Evolutionary conservation across 2,797 vertebrate species (phyloP), one percentile per base, ranked within the genome.

Genomic region (Passerculus sandwichensis): DNA sequence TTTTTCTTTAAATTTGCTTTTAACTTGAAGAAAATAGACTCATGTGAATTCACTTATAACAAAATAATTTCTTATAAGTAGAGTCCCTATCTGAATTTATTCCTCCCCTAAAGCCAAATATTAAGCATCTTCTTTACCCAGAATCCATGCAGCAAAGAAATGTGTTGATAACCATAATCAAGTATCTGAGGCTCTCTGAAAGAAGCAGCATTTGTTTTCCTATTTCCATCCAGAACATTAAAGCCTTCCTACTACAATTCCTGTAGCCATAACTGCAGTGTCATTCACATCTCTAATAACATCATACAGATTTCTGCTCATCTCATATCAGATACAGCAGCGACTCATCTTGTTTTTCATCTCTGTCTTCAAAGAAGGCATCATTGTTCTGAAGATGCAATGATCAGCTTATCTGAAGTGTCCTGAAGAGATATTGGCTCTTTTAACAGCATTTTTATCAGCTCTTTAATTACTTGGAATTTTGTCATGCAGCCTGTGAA

Each of bases 291-390:
- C 81, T 92, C 81, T 93, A 89, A 85, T 85, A 96, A 77, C 88
- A 95, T 91, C 67, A 2, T 71, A 76, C 53, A 87, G 65, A 85
- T 92, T 89, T 91, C 84, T 91, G 67, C 83, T 95, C 34, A 8
- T 73, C 83, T 91, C 34, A 1, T 67, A 83, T 91, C 82, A 88
- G 82, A 93, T 92, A 27, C 2, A 83, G 69, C 89, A 87, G 75
- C 3, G 0, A 64, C 84, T 92, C 86, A 88, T 96, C 76, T 96
- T 74, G 60, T n/a, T 96, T 96, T 94, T 89, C 70, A 92, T 93
- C 89, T 96, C 71, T 85, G 30, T 72, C 95, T 96, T 97, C 94
- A 97, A 93, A 97, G 93, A 77, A 64, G 45, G 84, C 73, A 36
- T 67, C 85, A 93, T 91, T 97, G 92, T 95, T 94, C 84, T 59